Conservation (phyloP, 2,888 invertebrate species). For the Thymelicus lineola region DNA sequence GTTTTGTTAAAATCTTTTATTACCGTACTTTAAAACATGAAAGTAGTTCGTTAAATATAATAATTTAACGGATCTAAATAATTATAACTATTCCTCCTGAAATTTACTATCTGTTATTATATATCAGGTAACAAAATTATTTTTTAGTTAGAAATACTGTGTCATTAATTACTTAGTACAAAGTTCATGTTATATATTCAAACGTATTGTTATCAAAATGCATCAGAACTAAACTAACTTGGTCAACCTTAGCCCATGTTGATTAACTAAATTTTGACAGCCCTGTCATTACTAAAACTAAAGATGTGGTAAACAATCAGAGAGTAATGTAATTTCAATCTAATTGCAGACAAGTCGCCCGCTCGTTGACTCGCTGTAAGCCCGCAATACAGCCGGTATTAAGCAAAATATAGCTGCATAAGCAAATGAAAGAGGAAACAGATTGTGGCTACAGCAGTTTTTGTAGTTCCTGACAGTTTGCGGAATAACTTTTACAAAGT, state of each 20-base stretch:
- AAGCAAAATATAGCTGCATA: not conserved
- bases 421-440: conserved; percentile 11
- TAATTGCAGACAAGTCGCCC: conserved; percentile 16
- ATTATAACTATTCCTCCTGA: too few species aligned
- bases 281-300: conserved; percentile 21
- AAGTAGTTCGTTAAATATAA: too few species aligned
- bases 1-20: too few species aligned
- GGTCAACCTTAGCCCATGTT: not conserved
- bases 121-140: too few species aligned
- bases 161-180: too few species aligned
- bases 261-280: not conserved
- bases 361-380: not conserved
- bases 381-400: conserved; percentile 12
- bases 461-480: conserved; percentile 13
- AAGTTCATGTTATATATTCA: not conserved
- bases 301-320: conserved; percentile 25
- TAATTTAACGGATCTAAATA: too few species aligned
- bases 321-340: conserved; percentile 25
- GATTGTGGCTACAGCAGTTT: conserved; percentile 10
- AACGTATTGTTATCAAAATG: too few species aligned
- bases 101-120: too few species aligned
- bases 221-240: too few species aligned
- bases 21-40: too few species aligned
- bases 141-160: too few species aligned
- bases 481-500: not conserved